Percentiles rank a stretch among this genome's conserved stretches.
Conservation (phyloP, 2,113 vertebrate species). For the Ptychochromis oligacanthus region DNA sequence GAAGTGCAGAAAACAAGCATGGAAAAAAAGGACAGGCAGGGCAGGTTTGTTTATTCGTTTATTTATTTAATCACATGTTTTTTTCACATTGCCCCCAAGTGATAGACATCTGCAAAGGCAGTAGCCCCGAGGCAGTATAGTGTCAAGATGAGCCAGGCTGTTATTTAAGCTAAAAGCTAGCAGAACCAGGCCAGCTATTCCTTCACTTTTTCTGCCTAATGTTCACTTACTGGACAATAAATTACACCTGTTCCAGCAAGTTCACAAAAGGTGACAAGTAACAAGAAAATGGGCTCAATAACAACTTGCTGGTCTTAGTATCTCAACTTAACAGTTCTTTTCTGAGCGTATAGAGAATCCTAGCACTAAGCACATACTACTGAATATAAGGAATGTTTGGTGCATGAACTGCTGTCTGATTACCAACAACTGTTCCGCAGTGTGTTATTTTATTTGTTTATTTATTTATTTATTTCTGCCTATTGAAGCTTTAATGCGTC, state of each 20-base stretch:
- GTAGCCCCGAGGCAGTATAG: background rate
- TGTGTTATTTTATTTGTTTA: background rate
- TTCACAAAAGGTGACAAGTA: background rate
- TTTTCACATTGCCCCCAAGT: background rate
- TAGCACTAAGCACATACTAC: background rate
- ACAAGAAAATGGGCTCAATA: background rate
- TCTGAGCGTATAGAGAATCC: background rate
- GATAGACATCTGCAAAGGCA: background rate
- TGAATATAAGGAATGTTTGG: background rate
- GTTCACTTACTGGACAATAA: conserved; percentile 7
- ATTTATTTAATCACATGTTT: background rate
- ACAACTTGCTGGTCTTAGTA: background rate
- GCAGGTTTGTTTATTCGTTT: background rate
- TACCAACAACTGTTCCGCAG: background rate
- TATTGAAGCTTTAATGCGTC: background rate
- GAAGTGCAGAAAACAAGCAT: background rate
- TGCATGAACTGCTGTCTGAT: background rate
- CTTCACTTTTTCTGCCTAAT: background rate
- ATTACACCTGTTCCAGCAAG: background rate
- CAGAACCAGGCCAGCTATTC: background rate
- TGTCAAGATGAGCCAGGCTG: background rate
- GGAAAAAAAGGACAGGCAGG: background rate
- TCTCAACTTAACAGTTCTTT: background rate
- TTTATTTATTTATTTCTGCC: background rate
- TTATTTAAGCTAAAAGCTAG: background rate